Evolutionary conservation across 2,888 invertebrate genomes (phyloP).

Genomic region (Aleiodes alternator): DNA sequence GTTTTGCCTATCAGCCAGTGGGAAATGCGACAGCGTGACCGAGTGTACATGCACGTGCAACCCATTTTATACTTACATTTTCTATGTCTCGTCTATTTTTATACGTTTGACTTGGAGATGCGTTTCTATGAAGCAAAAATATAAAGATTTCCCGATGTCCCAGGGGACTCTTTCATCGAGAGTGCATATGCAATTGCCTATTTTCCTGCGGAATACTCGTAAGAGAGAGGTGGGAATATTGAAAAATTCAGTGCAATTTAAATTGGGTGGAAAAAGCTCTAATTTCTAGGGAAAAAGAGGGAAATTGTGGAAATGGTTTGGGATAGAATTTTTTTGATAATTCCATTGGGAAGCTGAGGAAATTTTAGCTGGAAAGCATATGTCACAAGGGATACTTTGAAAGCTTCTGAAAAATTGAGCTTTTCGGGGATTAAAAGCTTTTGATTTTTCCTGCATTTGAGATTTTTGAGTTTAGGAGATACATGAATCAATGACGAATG

Average conservation of each 20-base stretch:
- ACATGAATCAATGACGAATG: no score
- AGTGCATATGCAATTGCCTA: slow-evolving; percentile 23
- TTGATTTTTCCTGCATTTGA: no score
- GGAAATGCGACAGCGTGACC: slow-evolving; percentile 28
- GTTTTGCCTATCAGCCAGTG: slow-evolving; percentile 22
- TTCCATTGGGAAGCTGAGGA: no score
- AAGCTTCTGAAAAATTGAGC: no score
- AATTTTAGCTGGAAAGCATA: no score
- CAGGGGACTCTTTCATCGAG: slow-evolving; percentile 4
- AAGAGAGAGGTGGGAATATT: background rate
- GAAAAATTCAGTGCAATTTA: slow-evolving; percentile 21
- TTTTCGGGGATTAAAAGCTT: no score
- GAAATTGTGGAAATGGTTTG: no score
- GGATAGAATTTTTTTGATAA: no score
- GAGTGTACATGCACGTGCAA: slow-evolving; percentile 31
- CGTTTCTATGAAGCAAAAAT: slow-evolving; percentile 32
- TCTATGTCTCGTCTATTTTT: slow-evolving; percentile 28
- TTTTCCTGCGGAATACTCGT: slow-evolving; percentile 7
- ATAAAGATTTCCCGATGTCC: slow-evolving; percentile 11
- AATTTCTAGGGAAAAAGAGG: no score
- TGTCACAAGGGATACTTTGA: no score
- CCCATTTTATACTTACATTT: slow-evolving; percentile 31
- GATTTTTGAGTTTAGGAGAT: no score
- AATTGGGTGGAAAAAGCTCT: no score
- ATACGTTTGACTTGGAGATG: slow-evolving; percentile 33